Conservation (phyloP, 2,888 invertebrate genomes). For the Pyrgus malvae region DNA sequence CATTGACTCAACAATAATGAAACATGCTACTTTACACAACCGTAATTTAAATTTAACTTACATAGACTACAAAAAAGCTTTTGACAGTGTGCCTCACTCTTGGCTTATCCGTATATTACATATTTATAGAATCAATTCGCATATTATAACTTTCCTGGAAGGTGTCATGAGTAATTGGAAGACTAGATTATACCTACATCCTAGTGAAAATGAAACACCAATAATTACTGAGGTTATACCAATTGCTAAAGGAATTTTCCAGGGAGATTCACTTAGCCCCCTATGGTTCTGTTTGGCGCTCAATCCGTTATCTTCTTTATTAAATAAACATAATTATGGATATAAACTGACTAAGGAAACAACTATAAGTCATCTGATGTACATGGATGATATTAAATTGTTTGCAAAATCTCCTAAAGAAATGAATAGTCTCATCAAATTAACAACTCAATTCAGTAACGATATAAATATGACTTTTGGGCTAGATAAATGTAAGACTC, state of each 20-base stretch:
- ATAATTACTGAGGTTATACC: conserved; percentile 23
- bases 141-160: not conserved
- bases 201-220: not conserved
- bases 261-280: conserved; percentile 23
- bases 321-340: conserved; percentile 24
- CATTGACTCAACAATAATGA: conserved; percentile 27
- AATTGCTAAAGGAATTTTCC: conserved; percentile 25
- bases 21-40: too few relatives aligned
- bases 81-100: conserved; percentile 20
- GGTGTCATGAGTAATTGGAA: conserved; percentile 23
- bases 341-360: conserved; percentile 27
- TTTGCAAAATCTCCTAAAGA: conserved; percentile 11
- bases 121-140: conserved; percentile 2
- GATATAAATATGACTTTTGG: conserved; percentile 29
- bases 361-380: conserved; percentile 21
- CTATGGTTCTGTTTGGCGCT: conserved; percentile 29
- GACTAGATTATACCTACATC: conserved; percentile 25
- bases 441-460: conserved; percentile 28
- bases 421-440: conserved; percentile 12
- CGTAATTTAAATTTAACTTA: conserved; percentile 27
- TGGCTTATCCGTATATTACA: conserved; percentile 19
- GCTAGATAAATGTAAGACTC: conserved; percentile 28
- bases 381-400: conserved; percentile 13
- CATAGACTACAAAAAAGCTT: conserved; percentile 27
- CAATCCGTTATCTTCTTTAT: conserved; percentile 30